Evolutionary conservation across 2,797 vertebrate species (phyloP).

Genomic region (Diceros bicornis): DNA sequence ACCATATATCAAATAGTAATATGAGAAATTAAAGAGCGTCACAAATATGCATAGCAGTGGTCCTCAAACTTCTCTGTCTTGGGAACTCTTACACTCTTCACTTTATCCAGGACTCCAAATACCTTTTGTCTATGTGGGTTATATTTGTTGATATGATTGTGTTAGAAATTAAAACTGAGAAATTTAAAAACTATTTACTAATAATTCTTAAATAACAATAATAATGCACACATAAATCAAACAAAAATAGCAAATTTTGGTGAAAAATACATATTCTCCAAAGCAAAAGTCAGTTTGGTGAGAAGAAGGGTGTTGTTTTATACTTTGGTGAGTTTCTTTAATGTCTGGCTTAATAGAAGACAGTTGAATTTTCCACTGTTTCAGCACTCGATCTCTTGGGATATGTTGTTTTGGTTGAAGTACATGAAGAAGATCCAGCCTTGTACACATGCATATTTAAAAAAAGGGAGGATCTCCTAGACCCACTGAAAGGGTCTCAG

Average conservation of each 20-base stretch:
- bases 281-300: neutral
- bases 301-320: neutral
- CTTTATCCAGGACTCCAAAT: neutral
- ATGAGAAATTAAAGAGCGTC: neutral
- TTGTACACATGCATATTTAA: neutral
- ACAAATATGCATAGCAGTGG: neutral
- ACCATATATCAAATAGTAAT: neutral
- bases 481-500: neutral
- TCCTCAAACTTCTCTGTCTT: neutral
- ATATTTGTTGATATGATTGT: neutral
- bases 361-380: neutral
- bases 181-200: neutral
- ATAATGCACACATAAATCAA: neutral
- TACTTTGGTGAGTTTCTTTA: neutral
- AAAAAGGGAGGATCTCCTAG: neutral
- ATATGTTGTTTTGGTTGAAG: neutral
- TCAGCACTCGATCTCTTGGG: neutral
- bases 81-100: neutral
- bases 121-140: neutral
- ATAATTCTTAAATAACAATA: neutral
- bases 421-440: neutral
- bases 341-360: neutral
- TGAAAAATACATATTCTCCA: neutral
- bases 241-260: neutral
- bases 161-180: neutral